A percentile compares a stretch with the other conserved stretches of the same genome.
phyloP scores from a whole-genome alignment of 1,140 invertebrate species.

The Magallana ariakensis region DNA sequence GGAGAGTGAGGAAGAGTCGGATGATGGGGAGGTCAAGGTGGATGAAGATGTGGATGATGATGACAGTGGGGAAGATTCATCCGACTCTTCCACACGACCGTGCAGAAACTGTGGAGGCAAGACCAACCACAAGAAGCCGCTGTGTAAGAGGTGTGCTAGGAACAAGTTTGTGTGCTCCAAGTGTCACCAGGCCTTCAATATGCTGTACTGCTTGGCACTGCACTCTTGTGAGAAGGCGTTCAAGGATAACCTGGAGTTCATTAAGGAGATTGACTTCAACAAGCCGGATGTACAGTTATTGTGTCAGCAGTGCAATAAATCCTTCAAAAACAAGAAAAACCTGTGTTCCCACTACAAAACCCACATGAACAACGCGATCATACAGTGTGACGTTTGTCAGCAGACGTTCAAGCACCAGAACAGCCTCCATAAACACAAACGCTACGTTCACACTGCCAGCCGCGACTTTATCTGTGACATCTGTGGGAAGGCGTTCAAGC shows the following conservation, averaged over 20 bases:
- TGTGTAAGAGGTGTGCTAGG: neutral
- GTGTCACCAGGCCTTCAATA: slow-evolving; percentile 41
- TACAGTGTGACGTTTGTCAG: slow-evolving; percentile 89
- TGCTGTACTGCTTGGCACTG: neutral
- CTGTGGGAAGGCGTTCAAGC: slow-evolving; percentile 58
- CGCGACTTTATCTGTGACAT: slow-evolving; percentile 57
- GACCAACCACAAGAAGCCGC: neutral
- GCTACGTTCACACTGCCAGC: slow-evolving; percentile 38
- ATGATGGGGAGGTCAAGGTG: neutral
- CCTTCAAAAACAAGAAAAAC: slow-evolving; percentile 48
- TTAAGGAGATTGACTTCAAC: slow-evolving; percentile 76
- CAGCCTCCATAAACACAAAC: slow-evolving; percentile 57
- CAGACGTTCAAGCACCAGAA: slow-evolving; percentile 87
- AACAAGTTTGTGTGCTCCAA: slow-evolving; percentile 12
- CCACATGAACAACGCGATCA: slow-evolving; percentile 83
- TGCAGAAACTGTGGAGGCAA: neutral
- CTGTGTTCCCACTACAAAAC: slow-evolving; percentile 83
- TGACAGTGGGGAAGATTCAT: neutral
- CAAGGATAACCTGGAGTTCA: neutral
- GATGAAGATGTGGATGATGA: neutral
- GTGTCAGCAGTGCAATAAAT: slow-evolving; percentile 60
- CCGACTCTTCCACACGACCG: too few species aligned
- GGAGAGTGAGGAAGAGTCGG: neutral
- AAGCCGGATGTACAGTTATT: slow-evolving; percentile 80
- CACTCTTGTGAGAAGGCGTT: slow-evolving; percentile 1